Evolutionary conservation across 1,140 invertebrate genomes (phyloP).

Genomic region (Aphelinus atriplicis): DNA sequence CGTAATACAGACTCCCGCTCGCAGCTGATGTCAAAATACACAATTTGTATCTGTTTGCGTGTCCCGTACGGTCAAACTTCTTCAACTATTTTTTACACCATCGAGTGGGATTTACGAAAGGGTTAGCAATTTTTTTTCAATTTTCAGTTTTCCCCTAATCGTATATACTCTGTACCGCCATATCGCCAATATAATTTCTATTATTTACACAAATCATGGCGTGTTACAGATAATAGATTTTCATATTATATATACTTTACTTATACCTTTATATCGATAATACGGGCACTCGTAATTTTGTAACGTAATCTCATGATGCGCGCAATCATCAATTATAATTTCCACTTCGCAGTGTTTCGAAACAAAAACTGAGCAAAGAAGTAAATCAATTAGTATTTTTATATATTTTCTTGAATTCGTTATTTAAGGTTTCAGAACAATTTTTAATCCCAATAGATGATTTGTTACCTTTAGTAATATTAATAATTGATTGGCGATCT

Average conservation of each 20-base stretch:
- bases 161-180: not conserved
- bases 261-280: slow-evolving; percentile 2
- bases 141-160: not conserved
- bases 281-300: slow-evolving; percentile 1
- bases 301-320: not conserved
- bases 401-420: not conserved
- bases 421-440: slow-evolving; percentile 18
- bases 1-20: not conserved
- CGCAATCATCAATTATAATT: not conserved
- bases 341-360: slow-evolving; percentile 25
- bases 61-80: too few relatives aligned
- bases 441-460: not conserved
- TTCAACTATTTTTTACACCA: not conserved
- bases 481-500: slow-evolving; percentile 18
- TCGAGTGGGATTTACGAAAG: slow-evolving; percentile 22
- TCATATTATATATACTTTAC: too few relatives aligned
- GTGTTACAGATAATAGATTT: slow-evolving; percentile 11
- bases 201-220: not conserved
- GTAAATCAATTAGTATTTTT: not conserved
- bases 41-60: too few relatives aligned
- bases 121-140: slow-evolving; percentile 6
- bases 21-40: too few relatives aligned
- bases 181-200: not conserved
- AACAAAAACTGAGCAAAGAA: slow-evolving; percentile 31
- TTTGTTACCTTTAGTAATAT: slow-evolving; percentile 22